phyloP scores from a whole-genome alignment of 2,113 vertebrate species.

The Cichladusa arquata region DNA sequence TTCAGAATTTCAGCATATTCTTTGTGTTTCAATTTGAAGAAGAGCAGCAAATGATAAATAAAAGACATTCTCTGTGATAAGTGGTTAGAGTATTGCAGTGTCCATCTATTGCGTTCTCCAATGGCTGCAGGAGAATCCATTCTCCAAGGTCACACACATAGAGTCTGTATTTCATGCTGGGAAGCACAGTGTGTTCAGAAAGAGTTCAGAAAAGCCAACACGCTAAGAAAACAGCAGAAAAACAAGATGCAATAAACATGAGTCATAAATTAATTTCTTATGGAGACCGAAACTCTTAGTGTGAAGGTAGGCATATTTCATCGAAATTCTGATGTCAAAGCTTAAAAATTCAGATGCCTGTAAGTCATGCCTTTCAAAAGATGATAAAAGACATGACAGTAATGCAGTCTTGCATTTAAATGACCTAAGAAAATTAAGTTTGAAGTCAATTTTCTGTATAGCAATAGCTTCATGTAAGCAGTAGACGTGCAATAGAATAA shows the following conservation, averaged over 20 bases:
- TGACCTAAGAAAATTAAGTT: not conserved
- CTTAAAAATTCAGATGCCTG: not conserved
- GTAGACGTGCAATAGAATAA: not conserved
- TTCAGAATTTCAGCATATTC: not conserved
- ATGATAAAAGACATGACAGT: not conserved
- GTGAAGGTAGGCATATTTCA: not conserved
- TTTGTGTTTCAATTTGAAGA: not conserved
- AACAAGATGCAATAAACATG: fast-evolving
- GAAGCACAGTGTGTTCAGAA: not conserved
- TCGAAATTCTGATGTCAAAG: not conserved
- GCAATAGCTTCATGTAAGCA: not conserved
- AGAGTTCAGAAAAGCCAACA: not conserved
- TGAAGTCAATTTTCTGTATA: not conserved
- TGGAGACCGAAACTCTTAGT: not conserved
- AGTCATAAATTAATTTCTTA: not conserved
- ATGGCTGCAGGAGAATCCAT: not conserved
- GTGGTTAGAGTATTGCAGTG: not conserved
- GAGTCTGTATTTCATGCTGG: not conserved
- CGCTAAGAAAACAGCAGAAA: not conserved
- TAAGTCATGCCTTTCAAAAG: not conserved
- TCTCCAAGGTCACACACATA: not conserved
- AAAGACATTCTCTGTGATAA: not conserved
- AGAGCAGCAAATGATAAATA: not conserved
- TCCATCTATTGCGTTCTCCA: not conserved
- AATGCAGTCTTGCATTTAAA: not conserved